phyloP scores from a whole-genome alignment of 2,797 vertebrate species.

The Hypotaenidia philippensis region DNA sequence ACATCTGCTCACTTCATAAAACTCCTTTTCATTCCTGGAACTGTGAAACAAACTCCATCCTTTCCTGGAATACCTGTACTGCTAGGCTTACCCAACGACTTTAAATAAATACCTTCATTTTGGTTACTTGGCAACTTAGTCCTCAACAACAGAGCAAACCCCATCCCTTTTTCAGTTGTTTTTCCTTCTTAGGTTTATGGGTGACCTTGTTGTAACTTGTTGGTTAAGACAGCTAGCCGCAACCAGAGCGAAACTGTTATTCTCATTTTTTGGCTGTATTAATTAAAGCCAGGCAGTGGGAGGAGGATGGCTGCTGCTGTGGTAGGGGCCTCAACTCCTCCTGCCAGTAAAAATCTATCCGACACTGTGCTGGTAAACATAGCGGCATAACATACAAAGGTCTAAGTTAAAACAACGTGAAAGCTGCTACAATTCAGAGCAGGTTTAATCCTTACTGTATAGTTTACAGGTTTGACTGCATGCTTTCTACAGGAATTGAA shows the following conservation, averaged over 20 bases:
- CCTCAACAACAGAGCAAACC: neutral
- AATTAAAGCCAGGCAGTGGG: neutral
- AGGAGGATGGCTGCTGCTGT: neutral
- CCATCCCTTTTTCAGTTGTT: neutral
- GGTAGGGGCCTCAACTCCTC: neutral
- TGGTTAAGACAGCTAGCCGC: neutral
- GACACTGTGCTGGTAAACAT: neutral
- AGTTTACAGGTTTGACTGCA: neutral
- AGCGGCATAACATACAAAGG: neutral
- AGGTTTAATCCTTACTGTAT: neutral
- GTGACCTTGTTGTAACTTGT: neutral
- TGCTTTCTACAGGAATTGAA: neutral
- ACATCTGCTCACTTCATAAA: neutral
- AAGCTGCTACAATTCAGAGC: neutral
- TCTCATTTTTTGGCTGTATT: neutral
- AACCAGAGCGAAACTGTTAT: neutral
- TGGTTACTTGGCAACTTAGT: neutral
- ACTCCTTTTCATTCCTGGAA: neutral
- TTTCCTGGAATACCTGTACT: slow-evolving; percentile 45
- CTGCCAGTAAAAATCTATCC: neutral
- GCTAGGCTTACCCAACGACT: neutral
- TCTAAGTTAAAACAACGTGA: neutral
- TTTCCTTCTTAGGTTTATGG: neutral
- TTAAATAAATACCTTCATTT: neutral
- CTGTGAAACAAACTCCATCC: neutral